Conservation (phyloP, 2,797 vertebrate species). For the Eutrigla gurnardus region DNA sequence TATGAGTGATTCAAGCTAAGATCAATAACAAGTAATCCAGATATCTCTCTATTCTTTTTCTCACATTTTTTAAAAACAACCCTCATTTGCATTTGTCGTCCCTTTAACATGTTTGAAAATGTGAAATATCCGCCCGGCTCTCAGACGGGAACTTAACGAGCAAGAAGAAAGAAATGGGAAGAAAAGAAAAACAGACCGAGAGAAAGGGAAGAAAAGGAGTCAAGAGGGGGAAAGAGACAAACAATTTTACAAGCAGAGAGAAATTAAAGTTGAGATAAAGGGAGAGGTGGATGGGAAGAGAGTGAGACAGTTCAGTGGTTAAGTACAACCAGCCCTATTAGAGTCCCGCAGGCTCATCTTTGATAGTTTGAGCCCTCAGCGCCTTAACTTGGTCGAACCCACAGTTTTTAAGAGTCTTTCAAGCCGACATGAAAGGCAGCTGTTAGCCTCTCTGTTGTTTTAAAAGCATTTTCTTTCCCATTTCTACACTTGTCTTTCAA, state of each 20-base stretch:
- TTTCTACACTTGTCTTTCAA: conserved; percentile 32
- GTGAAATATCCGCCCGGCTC: background rate
- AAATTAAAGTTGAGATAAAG: conserved; percentile 27
- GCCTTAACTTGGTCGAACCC: conserved; percentile 33
- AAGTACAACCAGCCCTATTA: conserved; percentile 34
- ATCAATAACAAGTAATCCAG: background rate
- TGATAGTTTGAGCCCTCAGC: conserved; percentile 52
- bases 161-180: background rate
- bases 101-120: background rate
- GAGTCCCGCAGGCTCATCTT: conserved; percentile 68
- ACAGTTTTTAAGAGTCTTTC: conserved; percentile 59
- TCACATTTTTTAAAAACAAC: background rate
- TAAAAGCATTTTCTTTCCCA: conserved; percentile 46
- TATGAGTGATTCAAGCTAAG: background rate
- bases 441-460: conserved; percentile 47
- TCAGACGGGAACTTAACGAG: background rate
- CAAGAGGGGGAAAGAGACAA: background rate
- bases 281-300: conserved; percentile 26
- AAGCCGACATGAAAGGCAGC: conserved; percentile 68
- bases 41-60: background rate
- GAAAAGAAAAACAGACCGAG: background rate
- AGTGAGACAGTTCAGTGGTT: conserved; percentile 33
- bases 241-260: conserved; percentile 27
- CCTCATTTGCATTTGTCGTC: background rate
- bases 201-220: background rate